A percentile compares a stretch with the other conserved stretches of the same genome.
Evolutionary conservation across 2,888 invertebrate species (phyloP).

Genomic region (Drosophila merina): DNA sequence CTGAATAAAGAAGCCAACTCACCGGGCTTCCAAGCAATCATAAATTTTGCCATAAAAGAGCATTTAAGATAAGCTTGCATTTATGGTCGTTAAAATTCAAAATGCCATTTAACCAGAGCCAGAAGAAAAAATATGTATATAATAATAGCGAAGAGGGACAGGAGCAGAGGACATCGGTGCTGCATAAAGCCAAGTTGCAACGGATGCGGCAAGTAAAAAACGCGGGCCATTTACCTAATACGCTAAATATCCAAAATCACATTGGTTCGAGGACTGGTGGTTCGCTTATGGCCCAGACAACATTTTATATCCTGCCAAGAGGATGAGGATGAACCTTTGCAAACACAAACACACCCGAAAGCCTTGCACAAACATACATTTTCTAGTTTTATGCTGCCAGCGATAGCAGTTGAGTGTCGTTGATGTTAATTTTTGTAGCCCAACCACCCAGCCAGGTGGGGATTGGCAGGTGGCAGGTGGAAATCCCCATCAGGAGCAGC

Average conservation of each 20-base stretch:
- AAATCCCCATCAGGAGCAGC: neutral
- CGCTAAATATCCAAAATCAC: slow-evolving; percentile 80
- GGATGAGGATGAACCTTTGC: slow-evolving; percentile 10
- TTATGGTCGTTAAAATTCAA: slow-evolving; percentile 80
- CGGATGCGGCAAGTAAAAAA: slow-evolving; percentile 78
- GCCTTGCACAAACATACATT: slow-evolving; percentile 24
- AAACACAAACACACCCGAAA: slow-evolving; percentile 9
- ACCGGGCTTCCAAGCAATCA: slow-evolving; percentile 40
- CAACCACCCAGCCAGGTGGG: slow-evolving; percentile 24
- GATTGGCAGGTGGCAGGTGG: slow-evolving; percentile 18
- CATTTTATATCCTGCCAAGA: slow-evolving; percentile 66
- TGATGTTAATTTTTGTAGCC: slow-evolving; percentile 74
- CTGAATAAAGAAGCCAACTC: slow-evolving; percentile 11
- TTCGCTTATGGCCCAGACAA: slow-evolving; percentile 52
- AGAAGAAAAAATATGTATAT: slow-evolving; percentile 38
- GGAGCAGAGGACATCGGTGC: slow-evolving; percentile 18
- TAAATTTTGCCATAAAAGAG: slow-evolving; percentile 78
- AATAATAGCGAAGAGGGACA: slow-evolving; percentile 13
- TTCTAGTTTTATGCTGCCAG: slow-evolving; percentile 67
- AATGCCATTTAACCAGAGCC: slow-evolving; percentile 71
- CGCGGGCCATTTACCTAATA: slow-evolving; percentile 75
- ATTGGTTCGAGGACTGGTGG: slow-evolving; percentile 50
- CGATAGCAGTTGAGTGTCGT: slow-evolving; percentile 73
- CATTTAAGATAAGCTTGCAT: slow-evolving; percentile 79
- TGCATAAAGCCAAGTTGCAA: slow-evolving; percentile 52